Evolutionary conservation across 2,888 invertebrate species (phyloP), one percentile per base, ranked within the genome.

Genomic region (Platycnemis pennipes): DNA sequence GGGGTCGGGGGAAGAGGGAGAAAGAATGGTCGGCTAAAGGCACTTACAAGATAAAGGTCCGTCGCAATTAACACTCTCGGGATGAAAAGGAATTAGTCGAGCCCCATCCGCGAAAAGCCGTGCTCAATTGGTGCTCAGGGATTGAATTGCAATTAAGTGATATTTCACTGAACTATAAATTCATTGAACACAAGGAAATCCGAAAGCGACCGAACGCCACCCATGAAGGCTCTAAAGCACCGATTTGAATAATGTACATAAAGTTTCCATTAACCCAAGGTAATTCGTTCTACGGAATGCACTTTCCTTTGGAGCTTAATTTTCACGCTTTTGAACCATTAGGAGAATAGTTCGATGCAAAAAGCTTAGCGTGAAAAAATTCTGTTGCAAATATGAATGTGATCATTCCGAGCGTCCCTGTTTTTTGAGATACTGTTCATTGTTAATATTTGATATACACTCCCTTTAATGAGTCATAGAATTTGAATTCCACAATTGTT

Each of bases 21-120:
- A 56, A 49, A 88, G 46, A 94, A 86, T 49, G 94, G 77, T 16
- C 77, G 77, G 77, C 37, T 77, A 2, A 77, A 37, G 31, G 77
- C 77, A 77, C 77, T 77, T 31, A 77, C 31, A 77, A 77, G 77
- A 77, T n/a, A 77, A 37, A 77, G 77, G n/a, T 37, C 37, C 37
- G 77, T 2, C 31, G 77, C 37, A 37, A 77, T 77, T 37, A 77
- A 77, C 37, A 13, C 11, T 13, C 77, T 26, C 2, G 63, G 63
- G 16, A 77, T 77, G 77, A 77, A 77, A 77, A 11, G 31, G 77
- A 77, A 77, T 77, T 77, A 77, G 77, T 5, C 37, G 77, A 77
- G 77, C 37, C 4, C 13, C 11, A 37, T 77, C 77, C 77, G 37
- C 77, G 77, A 2, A 26, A 77, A 77, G 13, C 13, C 2, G 37